phyloP scores from a whole-genome alignment of 2,113 vertebrate species.

The Guaruba guarouba region DNA sequence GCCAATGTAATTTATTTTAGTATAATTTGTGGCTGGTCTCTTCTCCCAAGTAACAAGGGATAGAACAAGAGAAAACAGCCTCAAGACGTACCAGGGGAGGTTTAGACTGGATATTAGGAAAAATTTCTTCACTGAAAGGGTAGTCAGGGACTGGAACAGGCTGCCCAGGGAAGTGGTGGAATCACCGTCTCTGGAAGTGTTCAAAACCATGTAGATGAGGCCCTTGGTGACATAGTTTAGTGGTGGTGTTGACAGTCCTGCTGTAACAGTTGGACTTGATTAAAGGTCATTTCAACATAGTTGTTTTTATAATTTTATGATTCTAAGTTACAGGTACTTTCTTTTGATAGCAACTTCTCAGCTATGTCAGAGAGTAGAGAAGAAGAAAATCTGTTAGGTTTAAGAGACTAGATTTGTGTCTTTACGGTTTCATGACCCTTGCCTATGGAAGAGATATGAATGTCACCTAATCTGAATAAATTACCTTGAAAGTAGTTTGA shows the following conservation, averaged over 20 bases:
- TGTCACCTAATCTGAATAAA: background rate
- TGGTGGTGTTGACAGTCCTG: background rate
- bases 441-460: background rate
- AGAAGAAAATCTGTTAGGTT: background rate
- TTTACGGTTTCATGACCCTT: background rate
- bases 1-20: background rate
- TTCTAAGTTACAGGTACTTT: background rate
- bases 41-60: background rate
- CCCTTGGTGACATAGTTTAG: background rate
- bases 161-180: background rate
- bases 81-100: background rate
- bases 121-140: background rate
- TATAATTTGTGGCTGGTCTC: background rate
- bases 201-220: background rate
- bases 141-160: background rate
- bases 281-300: background rate
- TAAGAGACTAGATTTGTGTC: background rate
- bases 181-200: background rate
- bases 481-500: background rate
- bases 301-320: background rate
- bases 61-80: background rate
- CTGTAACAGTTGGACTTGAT: background rate
- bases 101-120: background rate
- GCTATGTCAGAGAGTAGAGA: background rate
- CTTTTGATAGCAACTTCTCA: background rate